A percentile compares a stretch with the other conserved stretches of the same genome.
phyloP scores from a whole-genome alignment of 2,113 vertebrate genomes.

The Recurvirostra avosetta region DNA sequence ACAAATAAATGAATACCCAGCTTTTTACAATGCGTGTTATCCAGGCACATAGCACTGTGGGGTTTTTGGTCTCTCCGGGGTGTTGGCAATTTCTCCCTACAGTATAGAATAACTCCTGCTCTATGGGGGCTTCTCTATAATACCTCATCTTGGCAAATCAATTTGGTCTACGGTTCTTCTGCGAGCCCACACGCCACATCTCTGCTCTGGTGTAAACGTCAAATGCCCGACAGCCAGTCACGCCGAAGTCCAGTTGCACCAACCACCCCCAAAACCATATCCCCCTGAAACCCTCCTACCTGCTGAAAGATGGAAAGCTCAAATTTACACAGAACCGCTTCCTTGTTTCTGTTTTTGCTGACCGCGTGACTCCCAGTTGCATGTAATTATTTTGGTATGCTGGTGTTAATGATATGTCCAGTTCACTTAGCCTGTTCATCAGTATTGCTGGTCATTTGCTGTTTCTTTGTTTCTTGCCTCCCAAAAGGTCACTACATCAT shows the following conservation, averaged over 20 bases:
- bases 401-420: slow-evolving; percentile 23
- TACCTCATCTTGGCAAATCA: not conserved
- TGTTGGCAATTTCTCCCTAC: not conserved
- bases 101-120: not conserved
- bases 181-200: not conserved
- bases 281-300: not conserved
- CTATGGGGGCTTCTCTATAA: not conserved
- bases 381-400: slow-evolving; percentile 35
- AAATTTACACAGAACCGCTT: not conserved
- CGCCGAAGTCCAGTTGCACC: fast-evolving
- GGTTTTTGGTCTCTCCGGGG: not conserved
- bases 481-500: slow-evolving; percentile 49
- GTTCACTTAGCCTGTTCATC: slow-evolving; percentile 56
- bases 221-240: fast-evolving
- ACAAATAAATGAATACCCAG: no score
- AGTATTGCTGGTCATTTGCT: slow-evolving; percentile 29
- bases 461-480: slow-evolving; percentile 34
- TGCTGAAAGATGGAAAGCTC: not conserved
- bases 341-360: not conserved
- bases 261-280: not conserved
- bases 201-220: not conserved
- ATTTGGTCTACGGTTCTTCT: not conserved
- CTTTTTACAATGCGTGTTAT: not conserved
- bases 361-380: not conserved
- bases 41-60: fast-evolving